A percentile compares a stretch with the other conserved stretches of the same genome.
Evolutionary conservation across 2,888 invertebrate genomes (phyloP).

Genomic region (Lagria hirta): DNA sequence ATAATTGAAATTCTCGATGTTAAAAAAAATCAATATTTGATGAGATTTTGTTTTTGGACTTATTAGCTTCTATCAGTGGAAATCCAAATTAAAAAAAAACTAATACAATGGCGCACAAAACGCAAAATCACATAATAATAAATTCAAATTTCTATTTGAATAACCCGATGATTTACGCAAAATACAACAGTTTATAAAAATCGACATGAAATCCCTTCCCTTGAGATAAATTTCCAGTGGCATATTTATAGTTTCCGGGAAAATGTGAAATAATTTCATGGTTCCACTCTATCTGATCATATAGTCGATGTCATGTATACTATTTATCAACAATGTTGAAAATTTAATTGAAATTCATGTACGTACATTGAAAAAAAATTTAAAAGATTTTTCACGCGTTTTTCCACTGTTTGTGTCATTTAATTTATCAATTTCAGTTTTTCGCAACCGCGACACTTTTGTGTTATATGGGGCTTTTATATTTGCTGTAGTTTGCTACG

Average conservation of each 20-base stretch:
- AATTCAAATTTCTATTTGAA: constrained; percentile 19
- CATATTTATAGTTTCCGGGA: constrained; percentile 51
- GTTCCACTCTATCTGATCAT: constrained; percentile 30
- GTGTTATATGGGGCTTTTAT: constrained; percentile 42
- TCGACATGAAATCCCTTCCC: constrained; percentile 47
- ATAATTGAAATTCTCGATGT: too few relatives aligned
- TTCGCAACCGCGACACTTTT: constrained; percentile 42
- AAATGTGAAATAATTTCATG: constrained; percentile 44
- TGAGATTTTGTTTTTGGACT: too few relatives aligned
- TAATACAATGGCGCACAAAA: too few relatives aligned
- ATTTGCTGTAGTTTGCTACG: constrained; percentile 42
- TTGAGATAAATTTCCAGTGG: constrained; percentile 47
- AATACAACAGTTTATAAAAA: constrained; percentile 45
- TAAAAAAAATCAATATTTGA: too few relatives aligned
- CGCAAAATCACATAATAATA: constrained; percentile 19
- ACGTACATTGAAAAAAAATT: constrained; percentile 5
- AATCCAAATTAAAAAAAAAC: too few relatives aligned
- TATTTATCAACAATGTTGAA: too few relatives aligned
- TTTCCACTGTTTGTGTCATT: constrained; percentile 15
- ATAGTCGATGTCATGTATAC: constrained; percentile 3
- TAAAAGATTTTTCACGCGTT: constrained; percentile 1
- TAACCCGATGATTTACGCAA: constrained; percentile 43
- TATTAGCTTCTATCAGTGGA: too few relatives aligned
- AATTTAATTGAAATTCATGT: too few relatives aligned
- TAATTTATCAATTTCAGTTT: constrained; percentile 48